Conservation (phyloP, 2,888 invertebrate genomes). For the Drosophila trichaetosa region DNA sequence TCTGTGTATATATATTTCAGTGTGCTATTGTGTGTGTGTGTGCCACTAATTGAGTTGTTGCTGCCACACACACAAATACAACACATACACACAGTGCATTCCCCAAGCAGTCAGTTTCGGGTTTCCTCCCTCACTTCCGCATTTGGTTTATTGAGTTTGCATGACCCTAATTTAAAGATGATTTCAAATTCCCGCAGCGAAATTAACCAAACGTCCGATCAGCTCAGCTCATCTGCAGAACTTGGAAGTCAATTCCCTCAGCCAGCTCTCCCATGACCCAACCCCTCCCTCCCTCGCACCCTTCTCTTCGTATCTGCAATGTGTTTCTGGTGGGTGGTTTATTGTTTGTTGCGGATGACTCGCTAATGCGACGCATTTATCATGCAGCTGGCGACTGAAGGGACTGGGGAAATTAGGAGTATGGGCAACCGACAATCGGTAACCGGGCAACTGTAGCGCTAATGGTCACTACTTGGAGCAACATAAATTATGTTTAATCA, state of each 20-base stretch:
- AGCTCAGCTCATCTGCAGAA: slow-evolving; percentile 29
- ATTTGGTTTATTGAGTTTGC: slow-evolving; percentile 75
- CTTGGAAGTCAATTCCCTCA: slow-evolving; percentile 14
- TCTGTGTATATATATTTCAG: not conserved
- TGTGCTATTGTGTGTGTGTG: slow-evolving; percentile 28
- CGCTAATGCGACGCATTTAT: slow-evolving; percentile 74
- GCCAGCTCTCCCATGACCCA: not conserved
- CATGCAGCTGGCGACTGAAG: slow-evolving; percentile 57
- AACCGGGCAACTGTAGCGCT: slow-evolving; percentile 46
- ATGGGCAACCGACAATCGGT: slow-evolving; percentile 14
- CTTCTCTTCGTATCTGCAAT: not conserved
- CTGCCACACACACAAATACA: slow-evolving; percentile 33
- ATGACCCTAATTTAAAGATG: slow-evolving; percentile 80
- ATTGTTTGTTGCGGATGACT: slow-evolving; percentile 56
- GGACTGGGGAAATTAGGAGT: not conserved
- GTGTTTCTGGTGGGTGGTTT: slow-evolving; percentile 21
- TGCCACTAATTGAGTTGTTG: slow-evolving; percentile 52
- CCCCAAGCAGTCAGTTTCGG: slow-evolving; percentile 3
- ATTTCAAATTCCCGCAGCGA: slow-evolving; percentile 78
- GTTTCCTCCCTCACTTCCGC: slow-evolving; percentile 24
- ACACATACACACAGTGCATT: slow-evolving; percentile 21
- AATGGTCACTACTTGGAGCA: slow-evolving; percentile 72
- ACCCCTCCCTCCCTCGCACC: accelerated
- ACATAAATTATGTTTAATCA: slow-evolving; percentile 74
- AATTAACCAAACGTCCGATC: slow-evolving; percentile 70